Conservation (phyloP, 2,113 vertebrate genomes). For the Tragelaphus strepsiceros region DNA sequence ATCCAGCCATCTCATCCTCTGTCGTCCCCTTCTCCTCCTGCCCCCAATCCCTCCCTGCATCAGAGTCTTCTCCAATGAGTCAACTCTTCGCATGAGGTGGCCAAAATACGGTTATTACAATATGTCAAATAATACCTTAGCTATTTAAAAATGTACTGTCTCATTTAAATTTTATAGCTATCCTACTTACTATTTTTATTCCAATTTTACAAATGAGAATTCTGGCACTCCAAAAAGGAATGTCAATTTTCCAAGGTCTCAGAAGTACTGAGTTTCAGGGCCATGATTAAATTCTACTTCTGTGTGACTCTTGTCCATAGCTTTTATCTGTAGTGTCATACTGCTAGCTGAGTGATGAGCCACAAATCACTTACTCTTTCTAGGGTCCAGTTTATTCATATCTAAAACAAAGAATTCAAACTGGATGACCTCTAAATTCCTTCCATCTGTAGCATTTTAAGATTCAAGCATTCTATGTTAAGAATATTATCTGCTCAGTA, state of each 20-base stretch:
- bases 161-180: constrained; percentile 18
- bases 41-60: too few relatives aligned
- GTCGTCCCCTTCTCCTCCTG: too few relatives aligned
- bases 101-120: background rate
- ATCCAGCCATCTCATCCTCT: too few relatives aligned
- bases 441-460: background rate
- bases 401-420: constrained; percentile 2
- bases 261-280: background rate
- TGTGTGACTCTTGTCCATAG: background rate
- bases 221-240: background rate
- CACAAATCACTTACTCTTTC: background rate
- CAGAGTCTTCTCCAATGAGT: too few relatives aligned
- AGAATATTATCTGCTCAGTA: background rate
- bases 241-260: background rate
- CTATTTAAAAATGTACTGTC: background rate
- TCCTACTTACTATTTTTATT: background rate
- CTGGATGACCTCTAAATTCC: background rate
- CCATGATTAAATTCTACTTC: background rate
- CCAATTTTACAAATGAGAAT: constrained; percentile 2
- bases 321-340: background rate
- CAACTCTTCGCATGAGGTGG: too few relatives aligned
- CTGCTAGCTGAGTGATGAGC: background rate
- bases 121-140: background rate
- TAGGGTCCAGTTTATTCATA: background rate
- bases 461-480: background rate